Evolutionary conservation across 2,888 invertebrate genomes (phyloP).

Genomic region (Xiphydria camelus): DNA sequence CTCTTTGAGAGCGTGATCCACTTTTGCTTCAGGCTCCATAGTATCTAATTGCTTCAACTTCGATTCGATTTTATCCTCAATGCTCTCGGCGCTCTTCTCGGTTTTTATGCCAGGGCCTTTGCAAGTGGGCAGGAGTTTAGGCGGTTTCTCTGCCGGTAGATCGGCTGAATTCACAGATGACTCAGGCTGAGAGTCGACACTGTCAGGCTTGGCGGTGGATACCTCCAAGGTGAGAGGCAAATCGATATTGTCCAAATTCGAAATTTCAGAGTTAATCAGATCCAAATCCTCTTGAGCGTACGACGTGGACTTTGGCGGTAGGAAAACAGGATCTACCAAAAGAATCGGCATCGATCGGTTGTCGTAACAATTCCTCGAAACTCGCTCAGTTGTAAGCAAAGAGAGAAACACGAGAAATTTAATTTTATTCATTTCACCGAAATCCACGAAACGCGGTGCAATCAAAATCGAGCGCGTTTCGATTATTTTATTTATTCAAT

Average conservation of each 20-base stretch:
- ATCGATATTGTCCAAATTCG: conserved; percentile 29
- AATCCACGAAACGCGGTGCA: too few relatives aligned
- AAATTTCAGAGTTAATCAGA: conserved; percentile 42
- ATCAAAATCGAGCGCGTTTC: too few relatives aligned
- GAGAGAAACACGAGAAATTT: too few relatives aligned
- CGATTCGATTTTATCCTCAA: conserved; percentile 7
- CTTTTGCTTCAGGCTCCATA: conserved; percentile 23
- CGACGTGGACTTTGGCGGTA: conserved; percentile 40
- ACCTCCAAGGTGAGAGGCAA: not conserved
- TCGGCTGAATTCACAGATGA: conserved; percentile 35
- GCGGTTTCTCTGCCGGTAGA: conserved; percentile 20
- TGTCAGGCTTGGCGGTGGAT: conserved; percentile 26
- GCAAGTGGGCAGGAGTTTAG: not conserved
- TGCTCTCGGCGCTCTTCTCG: conserved; percentile 3
- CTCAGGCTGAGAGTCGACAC: conserved; percentile 31
- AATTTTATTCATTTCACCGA: too few relatives aligned
- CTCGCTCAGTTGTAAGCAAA: too few relatives aligned
- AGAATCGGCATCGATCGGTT: too few relatives aligned
- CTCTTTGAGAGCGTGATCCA: conserved; percentile 24
- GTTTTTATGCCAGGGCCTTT: not conserved
- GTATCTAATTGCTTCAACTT: conserved; percentile 32
- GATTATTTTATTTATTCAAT: too few relatives aligned
- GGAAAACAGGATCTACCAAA: conserved; percentile 43
- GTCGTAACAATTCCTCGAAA: too few relatives aligned
- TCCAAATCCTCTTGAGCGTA: conserved; percentile 49